Evolutionary conservation across 2,113 vertebrate species (phyloP), one percentile per base, ranked within the genome.

Genomic region (human (Homo sapiens)): DNA sequence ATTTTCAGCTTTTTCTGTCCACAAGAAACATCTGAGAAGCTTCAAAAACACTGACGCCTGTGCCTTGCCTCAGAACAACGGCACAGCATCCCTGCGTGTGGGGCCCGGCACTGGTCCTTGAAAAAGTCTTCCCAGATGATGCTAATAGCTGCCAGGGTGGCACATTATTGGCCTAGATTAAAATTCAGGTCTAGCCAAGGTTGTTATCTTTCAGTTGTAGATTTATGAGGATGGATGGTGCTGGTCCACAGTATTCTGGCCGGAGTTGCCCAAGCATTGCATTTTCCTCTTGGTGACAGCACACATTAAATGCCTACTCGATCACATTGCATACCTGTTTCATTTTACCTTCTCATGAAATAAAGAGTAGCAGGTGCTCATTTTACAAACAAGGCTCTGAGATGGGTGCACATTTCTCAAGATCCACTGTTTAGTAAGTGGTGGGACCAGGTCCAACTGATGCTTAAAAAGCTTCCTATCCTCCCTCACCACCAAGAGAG

Each of bases 291-390:
- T 52, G 38, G 45, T 1, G n/a, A 66, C 7, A 5, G 45, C 20
- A 18, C 5, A 16, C 10, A 0, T 50, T 5, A 5, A 52, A 5
- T 7, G 27, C 55, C 30, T 17, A 4, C 52, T 25, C 20, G 20
- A 22, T 52, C 64, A n/a, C 48, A 3, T 1, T 6, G 2, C 8
- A 11, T 1, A 3, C 0, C 3, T 1, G 5, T 59, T 55, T 32
- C 8, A 2, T 70, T 35, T 68, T 14, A 57, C 17, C 50, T 68
- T 61, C 52, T 40, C 27, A 16, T 16, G 81, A 78, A 27, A 16
- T 25, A 35, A 35, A 12, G 30, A 78, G n/a, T 30, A 3, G 75
- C 20, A 12, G 35, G 30, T 6, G 14, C 35, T 40, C 22, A 25
- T 52, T 61, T 84, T 45, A 45, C 59, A 64, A n/a, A 23, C 0